Evolutionary conservation across 2,113 vertebrate genomes (phyloP).

Genomic region (Rhabdornis inornatus): DNA sequence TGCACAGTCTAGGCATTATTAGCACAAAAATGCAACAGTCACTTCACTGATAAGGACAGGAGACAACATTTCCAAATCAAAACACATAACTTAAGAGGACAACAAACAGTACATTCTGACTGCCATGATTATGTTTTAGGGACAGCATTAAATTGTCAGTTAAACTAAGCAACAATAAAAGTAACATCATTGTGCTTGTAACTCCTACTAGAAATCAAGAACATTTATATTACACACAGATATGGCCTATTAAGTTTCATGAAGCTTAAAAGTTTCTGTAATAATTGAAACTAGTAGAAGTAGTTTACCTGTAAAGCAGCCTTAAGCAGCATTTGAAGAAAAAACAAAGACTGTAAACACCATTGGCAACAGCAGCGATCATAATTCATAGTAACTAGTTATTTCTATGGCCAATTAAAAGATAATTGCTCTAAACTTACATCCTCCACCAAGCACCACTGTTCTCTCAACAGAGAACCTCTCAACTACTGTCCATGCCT

Average conservation of each 20-base stretch:
- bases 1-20: not conserved
- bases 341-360: conserved; percentile 36
- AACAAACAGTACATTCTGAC: not conserved
- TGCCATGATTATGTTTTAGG: not conserved
- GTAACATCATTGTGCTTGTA: not conserved
- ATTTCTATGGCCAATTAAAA: not conserved
- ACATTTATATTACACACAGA: not conserved
- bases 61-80: not conserved
- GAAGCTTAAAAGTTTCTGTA: not conserved
- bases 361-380: not conserved
- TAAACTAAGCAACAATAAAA: not conserved
- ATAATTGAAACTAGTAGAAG: not conserved
- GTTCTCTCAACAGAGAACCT: not conserved
- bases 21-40: not conserved
- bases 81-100: not conserved
- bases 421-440: not conserved
- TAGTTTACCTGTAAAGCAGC: conserved; percentile 90
- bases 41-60: not conserved
- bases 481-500: not conserved
- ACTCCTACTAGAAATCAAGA: not conserved
- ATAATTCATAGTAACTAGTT: not conserved
- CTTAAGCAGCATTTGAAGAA: conserved; percentile 75
- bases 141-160: not conserved
- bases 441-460: not conserved
- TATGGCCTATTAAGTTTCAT: not conserved